Evolutionary conservation across 2,888 invertebrate genomes (phyloP), one percentile per base, ranked within the genome.

Genomic region (Pyrocoelia pectoralis): DNA sequence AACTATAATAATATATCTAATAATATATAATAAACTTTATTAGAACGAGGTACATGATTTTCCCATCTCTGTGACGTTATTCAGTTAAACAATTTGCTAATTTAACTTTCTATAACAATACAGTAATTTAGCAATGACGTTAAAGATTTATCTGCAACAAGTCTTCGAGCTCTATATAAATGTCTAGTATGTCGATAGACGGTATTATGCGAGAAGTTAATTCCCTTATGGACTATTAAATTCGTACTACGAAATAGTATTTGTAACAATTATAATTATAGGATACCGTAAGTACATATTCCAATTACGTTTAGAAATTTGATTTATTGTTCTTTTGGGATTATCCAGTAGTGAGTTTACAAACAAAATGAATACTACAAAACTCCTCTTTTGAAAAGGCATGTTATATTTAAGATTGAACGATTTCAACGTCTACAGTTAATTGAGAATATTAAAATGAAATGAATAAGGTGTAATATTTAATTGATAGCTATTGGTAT

Each of bases 151-250:
- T 40, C 8, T 40, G n/a, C 33, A 8, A 33, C 33, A 33, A 33
- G 33, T 33, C 33, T 14, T 41, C 1, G 41, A 13, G 41, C 14
- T 41, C 14, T 66, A 65, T 61, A 55, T 63, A 67, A 51, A 59
- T 50, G 68, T 69, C 70, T 65, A 66, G 66, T 66, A 69, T 68
- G 70, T 69, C 70, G 71, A 72, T 73, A 71, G 71, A 69, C 71
- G 38, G 65, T 68, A 70, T n/a, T 70, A 65, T 70, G 68, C 70
- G 70, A 70, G 67, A 70, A 70, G 65, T 71, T 70, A 65, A 63
- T 65, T 72, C 73, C 72, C 72, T 40, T 55, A 68, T 67, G 72
- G 67, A 70, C 72, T 70, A 70, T 72, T 72, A 70, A 70, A 70
- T 70, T 71, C 65, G 69, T 66, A 70, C 68, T 65, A 63, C 68